Percentiles rank a stretch among this genome's conserved stretches.
Evolutionary conservation across 2,797 vertebrate species (phyloP).

Genomic region (Manis crassicaudata): DNA sequence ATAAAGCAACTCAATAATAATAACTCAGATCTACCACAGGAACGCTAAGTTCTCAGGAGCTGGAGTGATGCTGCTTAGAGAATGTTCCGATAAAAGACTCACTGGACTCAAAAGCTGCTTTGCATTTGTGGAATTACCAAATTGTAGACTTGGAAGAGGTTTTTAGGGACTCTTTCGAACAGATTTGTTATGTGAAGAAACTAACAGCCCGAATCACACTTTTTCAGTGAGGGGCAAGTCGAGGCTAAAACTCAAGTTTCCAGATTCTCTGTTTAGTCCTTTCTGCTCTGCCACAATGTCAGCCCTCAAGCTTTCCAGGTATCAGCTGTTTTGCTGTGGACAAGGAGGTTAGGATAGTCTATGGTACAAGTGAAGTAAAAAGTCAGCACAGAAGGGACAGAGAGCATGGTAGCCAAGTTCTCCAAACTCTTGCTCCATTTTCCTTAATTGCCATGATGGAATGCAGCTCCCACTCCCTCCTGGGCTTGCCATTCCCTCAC

Average conservation of each 20-base stretch:
- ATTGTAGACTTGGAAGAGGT: not conserved
- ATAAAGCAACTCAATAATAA: not conserved
- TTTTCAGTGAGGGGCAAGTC: not conserved
- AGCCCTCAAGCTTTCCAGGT: not conserved
- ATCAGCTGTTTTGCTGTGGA: not conserved
- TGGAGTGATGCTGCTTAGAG: not conserved
- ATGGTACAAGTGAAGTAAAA: not conserved
- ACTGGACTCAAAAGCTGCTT: not conserved
- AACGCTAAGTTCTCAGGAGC: not conserved
- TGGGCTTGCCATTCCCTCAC: not conserved
- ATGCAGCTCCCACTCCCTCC: not conserved
- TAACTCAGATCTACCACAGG: not conserved
- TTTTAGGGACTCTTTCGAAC: slow-evolving; percentile 23
- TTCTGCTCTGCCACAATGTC: rapidly evolving
- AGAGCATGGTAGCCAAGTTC: not conserved
- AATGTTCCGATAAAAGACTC: not conserved
- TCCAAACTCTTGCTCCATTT: not conserved
- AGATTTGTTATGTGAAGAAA: slow-evolving; percentile 40
- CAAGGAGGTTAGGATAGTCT: not conserved
- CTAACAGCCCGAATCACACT: not conserved
- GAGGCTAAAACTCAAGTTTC: not conserved
- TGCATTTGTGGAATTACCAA: not conserved
- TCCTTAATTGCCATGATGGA: not conserved
- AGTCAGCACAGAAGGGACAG: slow-evolving; percentile 28
- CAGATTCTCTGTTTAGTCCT: not conserved